Base-by-base conservation (phyloP, 1,140 invertebrate species). In the Semibalanus balanoides region DNA sequence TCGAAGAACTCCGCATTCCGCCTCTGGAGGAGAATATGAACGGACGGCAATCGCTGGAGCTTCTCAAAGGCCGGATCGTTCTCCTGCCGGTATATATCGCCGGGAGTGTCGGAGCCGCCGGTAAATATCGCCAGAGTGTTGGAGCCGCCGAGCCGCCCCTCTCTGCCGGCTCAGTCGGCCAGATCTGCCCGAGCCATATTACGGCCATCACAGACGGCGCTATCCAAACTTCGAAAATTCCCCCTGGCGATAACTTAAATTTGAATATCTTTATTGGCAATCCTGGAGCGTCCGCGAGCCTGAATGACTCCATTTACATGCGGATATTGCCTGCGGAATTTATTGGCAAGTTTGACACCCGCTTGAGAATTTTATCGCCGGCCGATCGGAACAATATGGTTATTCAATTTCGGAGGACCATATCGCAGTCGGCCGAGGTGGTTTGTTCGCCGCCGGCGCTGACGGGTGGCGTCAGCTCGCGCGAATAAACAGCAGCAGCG, bases 221-320 rank as follows among this genome's bases (percentile, higher is more conserved):
- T 19, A 25, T 7, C 51, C 51, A 64, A 64, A 64, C 51, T 64
- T 64, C 51, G 51, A 64, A 64, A 64, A 64, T 64, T 64, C 22
- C 51, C 51, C 51, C 51, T 3, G 51, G 51, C 51, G 51, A 64
- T 64, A 64, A 64, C 14, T 64, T 64, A 64, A 64, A 64, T 64
- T 64, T 64, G 51, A 64, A 64, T 64, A 64, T 64, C 51, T 64
- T 64, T 64, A 64, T 64, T 64, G 51, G 51, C 51, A 64, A 64
- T 64, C 51, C 51, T 1, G 51, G 51, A 25, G 51, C 51, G 51
- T 64, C 51, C 14, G 51, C 51, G 11, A 1, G 14, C 11, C 51
- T 64, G 51, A 64, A 64, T 64, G 51, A 64, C 51, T 64, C 51
- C 51, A 64, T 64, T 64, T 64, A 64, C 51, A 64, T 64, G 51